Evolutionary conservation across 2,888 invertebrate genomes (phyloP), one percentile per base, ranked within the genome.

Genomic region (Tethea ocularis): DNA sequence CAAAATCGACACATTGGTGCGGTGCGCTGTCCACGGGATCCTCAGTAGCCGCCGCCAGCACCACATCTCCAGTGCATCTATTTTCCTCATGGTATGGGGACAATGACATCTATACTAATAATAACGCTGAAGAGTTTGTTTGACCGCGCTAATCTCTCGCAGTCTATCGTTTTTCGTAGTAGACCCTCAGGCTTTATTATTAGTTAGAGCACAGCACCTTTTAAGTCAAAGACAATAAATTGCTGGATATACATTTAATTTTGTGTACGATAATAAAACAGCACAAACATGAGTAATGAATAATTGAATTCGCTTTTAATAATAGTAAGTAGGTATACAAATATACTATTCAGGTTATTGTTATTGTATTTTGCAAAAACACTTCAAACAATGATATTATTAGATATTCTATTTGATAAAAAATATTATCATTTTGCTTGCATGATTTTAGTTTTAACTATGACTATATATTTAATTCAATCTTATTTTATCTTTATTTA

Each of bases 271-370:
- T 65, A 68, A 61, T 76, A 78, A 77, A 80, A 78, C 76, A 78
- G 72, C 80, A 83, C 79, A 84, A 80, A 77, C 80, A 80, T 74
- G 72, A 74, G 67, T 67, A 68, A 72, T 69, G 68, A 68, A 68
- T 69, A 71, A 72, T 67, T 67, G 71, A 77, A 79, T 74, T 75
- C 77, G 82, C 75, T 74, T 73, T 67, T 70, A 67, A 72, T 63
- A 68, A 56, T 29, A 5, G 61, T 71, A 69, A 62, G 63, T 65
- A 60, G 60, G 24, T 61, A 66, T 57, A 61, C 46, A 59, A 58
- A 62, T 26, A 55, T 55, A 66, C 51, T 60, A 36, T 22, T 54
- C 33, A 17, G 33, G 33, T 33, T 13, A 13, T 29, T 53, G 41
- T 41, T n/a, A 46, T 20, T 20, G 46, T 10, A 46, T 46, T n/a